These are phyloP conservation scores for Stenodema calcarata DNA, from an alignment of 2,888 invertebrate species.

Conservation along the genomic window DNA sequence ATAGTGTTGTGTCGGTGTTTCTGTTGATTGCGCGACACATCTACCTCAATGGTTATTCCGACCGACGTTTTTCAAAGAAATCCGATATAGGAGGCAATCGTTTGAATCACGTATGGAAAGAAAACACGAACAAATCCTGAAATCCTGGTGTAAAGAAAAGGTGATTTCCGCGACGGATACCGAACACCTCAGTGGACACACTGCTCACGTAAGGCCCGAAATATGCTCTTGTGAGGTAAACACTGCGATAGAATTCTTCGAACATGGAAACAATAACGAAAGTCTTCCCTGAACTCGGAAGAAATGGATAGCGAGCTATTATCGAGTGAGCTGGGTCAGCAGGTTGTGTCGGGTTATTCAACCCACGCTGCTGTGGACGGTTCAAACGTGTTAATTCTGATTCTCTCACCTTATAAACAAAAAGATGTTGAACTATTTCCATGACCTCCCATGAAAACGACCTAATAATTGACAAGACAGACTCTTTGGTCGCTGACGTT, in stretches of 20 bases:
- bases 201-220: constrained; percentile 6
- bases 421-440: too few relatives aligned
- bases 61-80: neutral
- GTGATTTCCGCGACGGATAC: neutral
- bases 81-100: neutral
- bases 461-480: too few relatives aligned
- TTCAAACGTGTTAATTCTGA: neutral
- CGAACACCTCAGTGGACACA: neutral
- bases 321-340: neutral
- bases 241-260: neutral
- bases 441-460: too few relatives aligned
- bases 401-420: neutral
- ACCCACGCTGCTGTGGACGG: neutral
- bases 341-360: neutral
- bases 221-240: neutral
- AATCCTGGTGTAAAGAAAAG: neutral
- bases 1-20: too few relatives aligned
- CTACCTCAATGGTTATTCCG: too few relatives aligned
- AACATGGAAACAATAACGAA: constrained; percentile 10
- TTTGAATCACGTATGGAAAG: neutral
- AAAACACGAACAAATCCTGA: neutral
- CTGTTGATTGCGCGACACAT: too few relatives aligned
- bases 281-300: too few relatives aligned
- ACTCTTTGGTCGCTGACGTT: too few relatives aligned
- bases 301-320: neutral